Evolutionary conservation across 1,140 invertebrate species (phyloP).

Genomic region (Bombus vancouverensis): DNA sequence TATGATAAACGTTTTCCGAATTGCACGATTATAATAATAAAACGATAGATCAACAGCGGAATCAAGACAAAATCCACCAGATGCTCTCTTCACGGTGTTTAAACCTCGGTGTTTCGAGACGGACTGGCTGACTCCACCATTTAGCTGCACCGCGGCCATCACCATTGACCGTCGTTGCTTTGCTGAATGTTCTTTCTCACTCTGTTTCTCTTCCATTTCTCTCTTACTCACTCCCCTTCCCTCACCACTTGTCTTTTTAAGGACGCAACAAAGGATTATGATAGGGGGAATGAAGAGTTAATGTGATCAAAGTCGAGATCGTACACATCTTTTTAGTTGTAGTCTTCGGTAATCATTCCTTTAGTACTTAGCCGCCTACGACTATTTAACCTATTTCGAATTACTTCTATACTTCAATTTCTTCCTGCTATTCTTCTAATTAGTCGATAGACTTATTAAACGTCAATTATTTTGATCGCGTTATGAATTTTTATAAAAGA

Average conservation of each 20-base stretch:
- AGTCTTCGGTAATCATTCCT: not conserved
- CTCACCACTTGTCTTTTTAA: not conserved
- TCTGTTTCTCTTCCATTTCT: constrained; percentile 13
- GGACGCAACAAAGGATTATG: constrained; percentile 19
- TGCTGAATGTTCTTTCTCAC: constrained; percentile 16
- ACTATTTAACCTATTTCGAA: not conserved
- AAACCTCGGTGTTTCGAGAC: constrained; percentile 69
- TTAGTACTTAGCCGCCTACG: not conserved
- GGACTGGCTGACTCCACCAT: constrained; percentile 66
- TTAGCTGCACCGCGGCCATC: constrained; percentile 65
- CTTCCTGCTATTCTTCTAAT: not conserved
- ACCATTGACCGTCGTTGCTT: constrained; percentile 74
- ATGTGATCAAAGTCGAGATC: constrained; percentile 36
- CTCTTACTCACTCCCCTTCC: not conserved
- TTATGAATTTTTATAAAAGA: too few species aligned
- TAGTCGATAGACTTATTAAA: too few species aligned
- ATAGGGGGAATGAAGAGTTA: constrained; percentile 17
- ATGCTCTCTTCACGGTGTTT: constrained; percentile 31
- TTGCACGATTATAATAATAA: not conserved
- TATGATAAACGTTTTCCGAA: not conserved
- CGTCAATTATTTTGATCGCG: not conserved
- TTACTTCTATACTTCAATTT: not conserved
- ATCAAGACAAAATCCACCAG: too few species aligned
- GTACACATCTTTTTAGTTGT: not conserved
- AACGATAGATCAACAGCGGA: not conserved